phyloP scores from a whole-genome alignment of 2,888 invertebrate genomes.

The Oligia latruncula region DNA sequence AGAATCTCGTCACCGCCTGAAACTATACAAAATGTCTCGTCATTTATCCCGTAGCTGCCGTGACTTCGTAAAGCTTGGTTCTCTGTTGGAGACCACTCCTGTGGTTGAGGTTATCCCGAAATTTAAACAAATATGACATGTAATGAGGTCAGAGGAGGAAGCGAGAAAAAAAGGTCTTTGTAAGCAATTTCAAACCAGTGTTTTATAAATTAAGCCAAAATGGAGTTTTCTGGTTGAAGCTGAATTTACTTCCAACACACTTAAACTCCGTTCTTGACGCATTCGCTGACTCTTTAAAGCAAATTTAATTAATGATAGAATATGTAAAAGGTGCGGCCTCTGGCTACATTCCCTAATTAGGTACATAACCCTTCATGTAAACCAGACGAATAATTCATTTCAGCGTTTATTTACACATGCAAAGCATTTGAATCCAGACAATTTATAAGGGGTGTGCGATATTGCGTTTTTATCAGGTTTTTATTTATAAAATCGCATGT shows the following conservation, averaged over 20 bases:
- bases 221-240: background rate
- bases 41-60: background rate
- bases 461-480: background rate
- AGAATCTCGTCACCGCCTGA: background rate
- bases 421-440: slow-evolving; percentile 7
- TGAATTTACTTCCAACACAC: background rate
- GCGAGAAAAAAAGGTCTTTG: background rate
- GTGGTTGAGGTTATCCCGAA: background rate
- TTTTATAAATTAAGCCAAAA: background rate
- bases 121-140: background rate
- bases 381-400: slow-evolving; percentile 20
- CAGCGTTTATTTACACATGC: slow-evolving; percentile 14
- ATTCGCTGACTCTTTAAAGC: slow-evolving; percentile 6
- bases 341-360: slow-evolving; percentile 30
- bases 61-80: background rate
- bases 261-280: background rate
- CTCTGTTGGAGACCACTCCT: background rate
- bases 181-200: background rate
- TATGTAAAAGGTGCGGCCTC: slow-evolving; percentile 16
- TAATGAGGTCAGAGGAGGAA: slow-evolving; percentile 5
- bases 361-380: slow-evolving; percentile 27
- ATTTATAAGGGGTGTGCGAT: background rate
- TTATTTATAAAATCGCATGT: background rate
- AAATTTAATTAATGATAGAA: slow-evolving; percentile 30
- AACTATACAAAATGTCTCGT: background rate